Evolutionary conservation across 2,113 vertebrate species (phyloP).

Genomic region (Elephas maximus): DNA sequence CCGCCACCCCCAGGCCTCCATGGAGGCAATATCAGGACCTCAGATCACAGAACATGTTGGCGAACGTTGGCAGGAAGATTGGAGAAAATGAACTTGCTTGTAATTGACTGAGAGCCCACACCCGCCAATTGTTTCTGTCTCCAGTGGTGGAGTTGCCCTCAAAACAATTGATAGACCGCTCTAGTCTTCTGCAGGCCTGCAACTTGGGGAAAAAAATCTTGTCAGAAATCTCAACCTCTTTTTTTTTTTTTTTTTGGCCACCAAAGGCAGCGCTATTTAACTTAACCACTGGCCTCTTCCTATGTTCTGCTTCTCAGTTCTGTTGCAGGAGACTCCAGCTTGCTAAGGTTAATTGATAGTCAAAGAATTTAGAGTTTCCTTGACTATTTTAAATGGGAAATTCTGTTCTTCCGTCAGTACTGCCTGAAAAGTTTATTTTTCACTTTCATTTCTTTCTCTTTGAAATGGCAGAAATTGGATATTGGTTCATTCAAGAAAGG

Average conservation of each 20-base stretch:
- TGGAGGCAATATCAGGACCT: neutral
- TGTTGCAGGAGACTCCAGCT: neutral
- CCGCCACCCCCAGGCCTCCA: neutral
- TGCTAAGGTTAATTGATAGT: neutral
- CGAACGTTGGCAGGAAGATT: slow-evolving; percentile 50
- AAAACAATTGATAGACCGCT: neutral
- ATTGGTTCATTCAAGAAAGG: neutral
- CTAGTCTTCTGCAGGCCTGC: neutral
- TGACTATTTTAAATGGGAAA: neutral
- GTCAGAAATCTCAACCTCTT: neutral
- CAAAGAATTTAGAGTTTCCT: neutral
- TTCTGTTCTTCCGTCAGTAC: neutral
- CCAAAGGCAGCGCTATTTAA: neutral
- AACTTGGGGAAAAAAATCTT: too few species aligned
- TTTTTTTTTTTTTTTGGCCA: neutral
- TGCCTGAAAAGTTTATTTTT: slow-evolving; percentile 36
- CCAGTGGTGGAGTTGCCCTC: neutral
- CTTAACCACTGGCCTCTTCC: neutral
- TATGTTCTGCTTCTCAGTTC: neutral
- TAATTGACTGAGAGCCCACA: neutral
- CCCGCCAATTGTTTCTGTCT: slow-evolving; percentile 64
- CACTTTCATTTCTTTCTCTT: slow-evolving; percentile 5
- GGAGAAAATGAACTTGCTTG: neutral
- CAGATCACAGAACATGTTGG: neutral
- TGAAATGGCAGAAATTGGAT: neutral